Conservation (phyloP, 2,888 invertebrate genomes). For the Euphydryas editha region DNA sequence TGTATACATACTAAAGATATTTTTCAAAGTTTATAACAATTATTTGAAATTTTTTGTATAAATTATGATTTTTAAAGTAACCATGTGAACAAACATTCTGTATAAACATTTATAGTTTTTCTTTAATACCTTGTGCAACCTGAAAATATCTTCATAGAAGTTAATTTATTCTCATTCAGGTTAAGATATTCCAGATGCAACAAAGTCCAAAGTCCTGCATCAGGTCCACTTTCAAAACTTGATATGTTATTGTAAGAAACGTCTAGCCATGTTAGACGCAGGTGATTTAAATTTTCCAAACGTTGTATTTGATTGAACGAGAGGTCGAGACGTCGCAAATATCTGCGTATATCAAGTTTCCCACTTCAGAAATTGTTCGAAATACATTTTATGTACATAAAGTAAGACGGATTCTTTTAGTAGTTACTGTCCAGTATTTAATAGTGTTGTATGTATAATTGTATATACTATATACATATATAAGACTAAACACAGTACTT, state of each 20-base stretch:
- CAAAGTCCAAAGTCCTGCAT: conserved; percentile 78
- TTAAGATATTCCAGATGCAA: conserved; percentile 79
- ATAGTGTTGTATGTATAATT: too few relatives aligned
- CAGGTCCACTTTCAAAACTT: conserved; percentile 65
- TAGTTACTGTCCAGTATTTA: too few relatives aligned
- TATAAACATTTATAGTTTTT: not conserved
- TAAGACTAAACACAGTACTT: too few relatives aligned
- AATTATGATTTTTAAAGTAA: too few relatives aligned
- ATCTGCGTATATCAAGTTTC: conserved; percentile 60
- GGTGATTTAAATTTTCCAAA: conserved; percentile 82
- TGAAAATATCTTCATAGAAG: conserved; percentile 79
- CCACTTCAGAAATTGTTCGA: not conserved
- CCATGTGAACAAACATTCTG: too few relatives aligned
- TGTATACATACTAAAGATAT: too few relatives aligned
- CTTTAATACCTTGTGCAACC: conserved; percentile 64
- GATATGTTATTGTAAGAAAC: conserved; percentile 83
- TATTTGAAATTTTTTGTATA: too few relatives aligned
- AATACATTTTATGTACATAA: not conserved
- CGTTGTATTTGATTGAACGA: conserved; percentile 84
- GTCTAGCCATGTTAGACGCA: conserved; percentile 80
- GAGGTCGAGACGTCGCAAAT: conserved; percentile 82
- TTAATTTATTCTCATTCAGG: conserved; percentile 80
- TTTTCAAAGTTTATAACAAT: too few relatives aligned
- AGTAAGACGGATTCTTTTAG: too few relatives aligned
- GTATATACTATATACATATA: too few relatives aligned